Evolutionary conservation across 2,113 vertebrate genomes (phyloP).

Genomic region (Orcinus orca): DNA sequence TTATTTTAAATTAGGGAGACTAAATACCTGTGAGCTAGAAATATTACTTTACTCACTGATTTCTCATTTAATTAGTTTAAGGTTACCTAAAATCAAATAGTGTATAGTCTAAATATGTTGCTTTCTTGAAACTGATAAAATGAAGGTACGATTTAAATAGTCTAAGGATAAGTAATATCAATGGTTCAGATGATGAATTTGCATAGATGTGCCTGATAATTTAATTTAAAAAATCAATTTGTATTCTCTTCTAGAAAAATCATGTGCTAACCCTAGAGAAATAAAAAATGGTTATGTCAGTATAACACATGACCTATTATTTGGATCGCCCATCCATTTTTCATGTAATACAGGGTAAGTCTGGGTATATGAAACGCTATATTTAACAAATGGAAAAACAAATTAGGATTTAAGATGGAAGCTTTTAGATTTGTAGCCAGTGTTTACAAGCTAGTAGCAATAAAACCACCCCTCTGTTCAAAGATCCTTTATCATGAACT

Average conservation of each 20-base stretch:
- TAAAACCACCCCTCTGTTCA: background rate
- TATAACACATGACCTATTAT: conserved; percentile 2
- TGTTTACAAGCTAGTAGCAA: background rate
- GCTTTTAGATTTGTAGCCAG: background rate
- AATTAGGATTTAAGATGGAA: background rate
- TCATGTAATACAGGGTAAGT: conserved; percentile 82
- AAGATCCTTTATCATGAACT: background rate
- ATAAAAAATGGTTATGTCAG: conserved; percentile 73
- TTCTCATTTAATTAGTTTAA: conserved; percentile 28
- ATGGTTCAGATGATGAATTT: background rate
- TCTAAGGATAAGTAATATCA: background rate
- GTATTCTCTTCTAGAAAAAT: conserved; percentile 66
- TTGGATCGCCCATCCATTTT: conserved; percentile 74
- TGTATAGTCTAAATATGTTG: background rate
- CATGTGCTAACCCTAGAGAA: conserved; percentile 76
- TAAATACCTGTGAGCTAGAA: background rate
- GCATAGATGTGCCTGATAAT: background rate
- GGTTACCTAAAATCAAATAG: background rate
- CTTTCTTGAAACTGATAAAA: background rate
- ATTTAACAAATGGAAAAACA: background rate
- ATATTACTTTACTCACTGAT: background rate
- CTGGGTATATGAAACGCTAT: background rate
- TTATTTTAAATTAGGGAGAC: background rate
- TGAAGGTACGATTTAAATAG: background rate
- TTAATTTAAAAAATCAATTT: background rate